Percentiles rank a stretch among this genome's conserved stretches.
Conservation (phyloP, 2,888 invertebrate genomes). For the Acleris literana region DNA sequence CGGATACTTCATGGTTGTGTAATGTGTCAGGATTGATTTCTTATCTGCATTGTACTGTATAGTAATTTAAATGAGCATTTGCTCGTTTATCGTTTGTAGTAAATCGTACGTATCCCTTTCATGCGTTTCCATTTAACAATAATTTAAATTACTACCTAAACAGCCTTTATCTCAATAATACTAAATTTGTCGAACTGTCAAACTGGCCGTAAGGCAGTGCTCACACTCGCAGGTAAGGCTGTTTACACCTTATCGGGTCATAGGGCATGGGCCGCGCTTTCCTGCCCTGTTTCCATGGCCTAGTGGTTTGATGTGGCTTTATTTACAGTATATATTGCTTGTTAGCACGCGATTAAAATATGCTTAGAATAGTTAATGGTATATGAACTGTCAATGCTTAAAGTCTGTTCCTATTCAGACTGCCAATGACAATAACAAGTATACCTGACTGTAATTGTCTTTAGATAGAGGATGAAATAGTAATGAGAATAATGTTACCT, state of each 20-base stretch:
- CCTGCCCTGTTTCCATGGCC: slow-evolving; percentile 19
- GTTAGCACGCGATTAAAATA: background rate
- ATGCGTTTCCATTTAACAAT: background rate
- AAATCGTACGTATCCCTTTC: background rate
- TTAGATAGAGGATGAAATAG: too few species aligned
- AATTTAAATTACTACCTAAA: background rate
- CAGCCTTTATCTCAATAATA: background rate
- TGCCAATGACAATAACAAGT: too few species aligned
- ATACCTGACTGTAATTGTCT: too few species aligned
- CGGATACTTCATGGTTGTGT: too few species aligned
- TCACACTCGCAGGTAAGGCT: slow-evolving; percentile 8
- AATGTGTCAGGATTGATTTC: too few species aligned
- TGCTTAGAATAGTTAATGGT: background rate
- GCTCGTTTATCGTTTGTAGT: too few species aligned
- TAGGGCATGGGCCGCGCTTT: slow-evolving; percentile 14
- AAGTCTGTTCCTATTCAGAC: too few species aligned
- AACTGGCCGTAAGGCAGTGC: slow-evolving; percentile 5
- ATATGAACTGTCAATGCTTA: too few species aligned
- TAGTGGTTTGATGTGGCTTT: slow-evolving; percentile 2
- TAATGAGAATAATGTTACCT: too few species aligned
- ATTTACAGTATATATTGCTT: slow-evolving; percentile 7
- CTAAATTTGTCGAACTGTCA: background rate
- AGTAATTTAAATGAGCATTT: too few species aligned
- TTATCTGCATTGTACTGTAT: too few species aligned
- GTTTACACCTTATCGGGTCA: slow-evolving; percentile 12